These are phyloP conservation scores for Ernsta delagoae DNA, from an alignment of 2,888 invertebrate species.

Conservation along the genomic window DNA sequence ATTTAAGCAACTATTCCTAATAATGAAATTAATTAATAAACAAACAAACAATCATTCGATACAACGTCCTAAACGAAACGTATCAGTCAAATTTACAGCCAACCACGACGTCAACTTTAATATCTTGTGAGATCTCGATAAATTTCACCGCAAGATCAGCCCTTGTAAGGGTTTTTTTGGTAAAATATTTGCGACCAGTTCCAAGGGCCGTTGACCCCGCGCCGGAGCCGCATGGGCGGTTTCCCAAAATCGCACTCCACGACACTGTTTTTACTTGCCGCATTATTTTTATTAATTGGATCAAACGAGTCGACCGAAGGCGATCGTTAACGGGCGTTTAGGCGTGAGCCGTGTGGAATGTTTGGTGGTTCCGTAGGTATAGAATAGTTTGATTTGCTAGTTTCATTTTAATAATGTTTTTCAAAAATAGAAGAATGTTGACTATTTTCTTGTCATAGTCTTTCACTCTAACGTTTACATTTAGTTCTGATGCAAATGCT, in stretches of 20 bases:
- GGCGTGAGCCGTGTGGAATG: conserved; percentile 43
- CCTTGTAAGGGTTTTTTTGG: conserved; percentile 70
- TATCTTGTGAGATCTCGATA: neutral
- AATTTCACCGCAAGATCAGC: neutral
- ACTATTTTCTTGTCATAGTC: no score
- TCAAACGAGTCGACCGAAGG: conserved; percentile 63
- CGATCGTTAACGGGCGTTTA: conserved; percentile 62
- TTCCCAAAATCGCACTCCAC: conserved; percentile 73
- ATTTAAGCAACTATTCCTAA: no score
- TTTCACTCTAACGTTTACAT: no score
- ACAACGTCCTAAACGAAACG: no score
- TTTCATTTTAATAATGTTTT: no score
- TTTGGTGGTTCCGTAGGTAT: conserved; percentile 49
- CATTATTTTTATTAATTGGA: conserved; percentile 83
- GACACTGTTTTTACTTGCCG: conserved; percentile 72
- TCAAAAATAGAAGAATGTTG: no score
- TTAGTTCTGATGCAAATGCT: no score
- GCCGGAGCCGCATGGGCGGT: conserved; percentile 55
- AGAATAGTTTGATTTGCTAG: no score
- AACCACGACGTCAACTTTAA: neutral
- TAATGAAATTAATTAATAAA: no score
- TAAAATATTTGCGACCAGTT: conserved; percentile 76
- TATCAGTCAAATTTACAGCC: neutral
- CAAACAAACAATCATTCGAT: no score
- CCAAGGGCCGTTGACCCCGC: conserved; percentile 59